Evolutionary conservation across 2,888 invertebrate species (phyloP).

Genomic region (Magallana nippona): DNA sequence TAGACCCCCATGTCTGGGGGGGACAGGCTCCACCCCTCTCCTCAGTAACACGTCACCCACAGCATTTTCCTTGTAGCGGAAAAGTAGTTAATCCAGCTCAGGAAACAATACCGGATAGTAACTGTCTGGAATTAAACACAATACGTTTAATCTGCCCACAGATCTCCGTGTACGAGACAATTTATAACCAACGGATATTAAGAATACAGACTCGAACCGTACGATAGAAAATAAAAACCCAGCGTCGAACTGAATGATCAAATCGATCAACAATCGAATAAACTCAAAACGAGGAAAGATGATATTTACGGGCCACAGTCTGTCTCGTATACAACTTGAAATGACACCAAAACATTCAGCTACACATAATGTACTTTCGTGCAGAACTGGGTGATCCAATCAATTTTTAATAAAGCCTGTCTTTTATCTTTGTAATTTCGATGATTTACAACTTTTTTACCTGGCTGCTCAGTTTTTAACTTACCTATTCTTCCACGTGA

Average conservation of each 20-base stretch:
- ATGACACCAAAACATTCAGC: background rate
- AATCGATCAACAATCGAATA: background rate
- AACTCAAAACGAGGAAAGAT: background rate
- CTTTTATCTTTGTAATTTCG: background rate
- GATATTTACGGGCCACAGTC: background rate
- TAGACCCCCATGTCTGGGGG: background rate
- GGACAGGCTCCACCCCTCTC: background rate
- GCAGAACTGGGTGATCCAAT: background rate
- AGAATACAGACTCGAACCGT: too few relatives aligned
- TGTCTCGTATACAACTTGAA: background rate
- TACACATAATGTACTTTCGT: background rate
- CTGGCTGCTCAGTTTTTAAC: background rate
- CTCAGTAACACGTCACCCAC: too few relatives aligned
- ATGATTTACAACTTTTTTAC: background rate
- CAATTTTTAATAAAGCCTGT: background rate
- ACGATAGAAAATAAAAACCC: too few relatives aligned
- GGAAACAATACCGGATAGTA: background rate
- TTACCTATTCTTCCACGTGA: conserved; percentile 1
- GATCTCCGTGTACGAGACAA: too few relatives aligned
- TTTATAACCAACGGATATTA: too few relatives aligned
- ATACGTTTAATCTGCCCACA: background rate
- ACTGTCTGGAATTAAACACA: background rate
- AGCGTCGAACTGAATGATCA: background rate
- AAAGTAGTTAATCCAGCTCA: background rate
- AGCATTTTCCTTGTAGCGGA: background rate